Conservation (phyloP, 2,113 vertebrate genomes). For the Dryoscopus gambensis region DNA sequence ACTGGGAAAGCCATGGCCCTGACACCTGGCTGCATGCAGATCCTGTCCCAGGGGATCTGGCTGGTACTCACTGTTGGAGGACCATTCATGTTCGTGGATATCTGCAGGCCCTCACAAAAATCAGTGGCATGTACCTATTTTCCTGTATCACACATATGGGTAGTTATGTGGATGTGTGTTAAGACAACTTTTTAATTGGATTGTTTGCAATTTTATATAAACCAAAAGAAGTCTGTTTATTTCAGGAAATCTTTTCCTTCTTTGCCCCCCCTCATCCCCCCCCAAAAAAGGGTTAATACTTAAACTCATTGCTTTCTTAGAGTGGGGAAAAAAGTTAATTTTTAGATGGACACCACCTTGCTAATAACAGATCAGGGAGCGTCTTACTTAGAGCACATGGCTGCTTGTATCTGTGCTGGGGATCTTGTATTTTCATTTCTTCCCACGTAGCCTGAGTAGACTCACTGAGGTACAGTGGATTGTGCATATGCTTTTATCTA, state of each 20-base stretch:
- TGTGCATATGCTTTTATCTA: background rate
- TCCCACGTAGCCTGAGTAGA: background rate
- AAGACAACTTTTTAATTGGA: background rate
- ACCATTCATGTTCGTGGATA: accelerated
- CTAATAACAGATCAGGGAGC: background rate
- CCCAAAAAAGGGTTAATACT: background rate
- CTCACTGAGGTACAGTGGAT: background rate
- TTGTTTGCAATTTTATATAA: background rate
- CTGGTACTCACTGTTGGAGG: background rate
- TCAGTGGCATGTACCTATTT: accelerated
- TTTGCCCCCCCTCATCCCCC: accelerated
- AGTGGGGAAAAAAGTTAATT: background rate
- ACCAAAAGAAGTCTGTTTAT: background rate
- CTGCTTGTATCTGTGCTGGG: background rate
- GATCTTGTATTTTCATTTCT: background rate
- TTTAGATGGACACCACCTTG: background rate
- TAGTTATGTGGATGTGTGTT: accelerated
- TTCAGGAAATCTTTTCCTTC: accelerated
- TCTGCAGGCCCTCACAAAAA: background rate
- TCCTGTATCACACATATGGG: background rate
- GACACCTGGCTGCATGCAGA: background rate
- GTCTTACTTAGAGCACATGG: background rate
- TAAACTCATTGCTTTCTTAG: background rate
- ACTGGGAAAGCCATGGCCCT: background rate
- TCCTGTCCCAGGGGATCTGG: background rate